phyloP scores from a whole-genome alignment of 2,888 invertebrate species.

The Tetrapedia diversipes region DNA sequence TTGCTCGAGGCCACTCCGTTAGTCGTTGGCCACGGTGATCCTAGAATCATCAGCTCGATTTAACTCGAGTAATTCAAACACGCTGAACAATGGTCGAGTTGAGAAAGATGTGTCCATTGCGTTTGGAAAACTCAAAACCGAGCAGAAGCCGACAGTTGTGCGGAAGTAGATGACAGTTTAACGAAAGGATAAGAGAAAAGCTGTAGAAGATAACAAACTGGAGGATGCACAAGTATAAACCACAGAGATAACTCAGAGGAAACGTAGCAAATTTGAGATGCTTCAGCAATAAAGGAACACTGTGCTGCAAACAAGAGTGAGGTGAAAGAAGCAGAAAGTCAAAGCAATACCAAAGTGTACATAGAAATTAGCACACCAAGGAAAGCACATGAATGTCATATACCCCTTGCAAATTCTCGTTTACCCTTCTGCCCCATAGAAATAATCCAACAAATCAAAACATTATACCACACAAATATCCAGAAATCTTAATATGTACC shows the following conservation, averaged over 20 bases:
- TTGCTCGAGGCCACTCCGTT: conserved; percentile 76
- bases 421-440: neutral
- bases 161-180: neutral
- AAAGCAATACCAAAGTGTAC: neutral
- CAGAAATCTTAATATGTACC: neutral
- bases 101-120: neutral
- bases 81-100: neutral
- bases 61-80: conserved; percentile 2
- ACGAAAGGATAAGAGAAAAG: neutral
- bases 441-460: no score
- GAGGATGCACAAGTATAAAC: neutral
- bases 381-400: neutral
- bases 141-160: neutral
- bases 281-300: no score
- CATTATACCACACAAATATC: neutral
- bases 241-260: neutral
- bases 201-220: neutral
- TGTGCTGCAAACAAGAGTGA: neutral
- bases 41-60: conserved; percentile 69
- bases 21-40: conserved; percentile 80
- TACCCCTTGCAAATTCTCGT: neutral
- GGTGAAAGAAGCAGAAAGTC: neutral
- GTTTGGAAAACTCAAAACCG: neutral
- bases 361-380: neutral
- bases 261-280: neutral